Evolutionary conservation across 2,888 invertebrate genomes (phyloP), one percentile per base, ranked within the genome.

Genomic region (Drosophila monieri): DNA sequence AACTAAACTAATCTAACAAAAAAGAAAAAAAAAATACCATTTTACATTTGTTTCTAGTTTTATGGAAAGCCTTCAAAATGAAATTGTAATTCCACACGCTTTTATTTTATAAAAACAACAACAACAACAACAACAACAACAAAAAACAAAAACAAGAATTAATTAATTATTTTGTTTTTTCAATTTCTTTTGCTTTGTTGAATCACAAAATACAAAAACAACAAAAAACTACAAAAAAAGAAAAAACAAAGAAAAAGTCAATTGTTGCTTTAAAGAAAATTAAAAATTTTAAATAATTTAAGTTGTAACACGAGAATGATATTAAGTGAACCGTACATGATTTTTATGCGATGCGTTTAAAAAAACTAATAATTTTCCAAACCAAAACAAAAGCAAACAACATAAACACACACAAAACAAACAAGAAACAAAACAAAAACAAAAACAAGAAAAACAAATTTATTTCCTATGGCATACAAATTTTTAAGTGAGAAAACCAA

Each of bases 71-170:
- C 60, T 66, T 60, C 61, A 70, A 35, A 61, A 76, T 59, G 81
- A 85, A 80, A 81, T 71, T 81, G 88, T 87, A 81, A 81, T 81
- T 81, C 80, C 80, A 80, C 88, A 76, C 85, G 80, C 80, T 80
- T 80, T 80, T 81, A 88, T 81, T 88, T 88, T 70, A 59, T 35
- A 51, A 75, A 79, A 70, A 83, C n/a, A 41, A 53, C 8, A 41
- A 8, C 9, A 41, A 43, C 43, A n/a, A 47, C 32, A 35, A 35
- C 4, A 23, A 23, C n/a, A 35, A 35, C 35, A 12, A 18, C 18
- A 18, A 18, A 18, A 18, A 18, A 18, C 1, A 18, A 69, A 70
- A 60, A n/a, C n/a, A n/a, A n/a, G n/a, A n/a, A n/a, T n/a, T n/a
- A n/a, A n/a, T n/a, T n/a, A n/a, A n/a, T 67, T 67, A 57, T 68